phyloP scores from a whole-genome alignment of 2,797 vertebrate genomes.

The Pelodytes ibericus region DNA sequence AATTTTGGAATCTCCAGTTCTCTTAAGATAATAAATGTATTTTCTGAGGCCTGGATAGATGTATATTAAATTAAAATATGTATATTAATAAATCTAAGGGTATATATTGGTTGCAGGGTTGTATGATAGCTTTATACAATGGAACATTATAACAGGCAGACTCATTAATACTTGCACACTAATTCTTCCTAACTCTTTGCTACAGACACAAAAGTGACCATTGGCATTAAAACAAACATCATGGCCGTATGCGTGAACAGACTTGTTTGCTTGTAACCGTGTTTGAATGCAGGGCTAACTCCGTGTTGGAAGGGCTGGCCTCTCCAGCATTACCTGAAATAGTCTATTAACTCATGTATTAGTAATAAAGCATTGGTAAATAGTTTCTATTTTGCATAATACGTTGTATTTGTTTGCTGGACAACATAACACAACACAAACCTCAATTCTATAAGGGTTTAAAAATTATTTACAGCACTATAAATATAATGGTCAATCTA shows the following conservation, averaged over 20 bases:
- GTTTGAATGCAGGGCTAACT: conserved; percentile 23
- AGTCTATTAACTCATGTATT: not conserved
- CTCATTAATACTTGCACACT: no score
- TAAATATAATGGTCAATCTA: no score
- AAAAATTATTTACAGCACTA: not conserved
- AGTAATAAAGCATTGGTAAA: not conserved
- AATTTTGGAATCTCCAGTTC: not conserved
- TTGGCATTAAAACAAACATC: no score
- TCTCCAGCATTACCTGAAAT: not conserved
- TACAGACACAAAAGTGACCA: no score
- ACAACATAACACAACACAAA: not conserved
- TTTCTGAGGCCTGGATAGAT: not conserved
- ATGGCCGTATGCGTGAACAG: not conserved
- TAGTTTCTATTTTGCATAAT: not conserved
- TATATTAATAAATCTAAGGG: not conserved
- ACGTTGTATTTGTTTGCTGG: not conserved
- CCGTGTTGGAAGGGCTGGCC: conserved; percentile 16
- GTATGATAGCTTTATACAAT: not conserved
- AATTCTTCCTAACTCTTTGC: not conserved
- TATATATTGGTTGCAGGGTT: not conserved
- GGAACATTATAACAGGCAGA: no score
- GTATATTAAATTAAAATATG: not conserved
- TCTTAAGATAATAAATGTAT: not conserved
- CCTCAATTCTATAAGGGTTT: not conserved
- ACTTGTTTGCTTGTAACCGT: not conserved